Percentiles rank a stretch among this genome's conserved stretches.
phyloP scores from a whole-genome alignment of 2,888 invertebrate genomes.

The Eucera pruinosa region DNA sequence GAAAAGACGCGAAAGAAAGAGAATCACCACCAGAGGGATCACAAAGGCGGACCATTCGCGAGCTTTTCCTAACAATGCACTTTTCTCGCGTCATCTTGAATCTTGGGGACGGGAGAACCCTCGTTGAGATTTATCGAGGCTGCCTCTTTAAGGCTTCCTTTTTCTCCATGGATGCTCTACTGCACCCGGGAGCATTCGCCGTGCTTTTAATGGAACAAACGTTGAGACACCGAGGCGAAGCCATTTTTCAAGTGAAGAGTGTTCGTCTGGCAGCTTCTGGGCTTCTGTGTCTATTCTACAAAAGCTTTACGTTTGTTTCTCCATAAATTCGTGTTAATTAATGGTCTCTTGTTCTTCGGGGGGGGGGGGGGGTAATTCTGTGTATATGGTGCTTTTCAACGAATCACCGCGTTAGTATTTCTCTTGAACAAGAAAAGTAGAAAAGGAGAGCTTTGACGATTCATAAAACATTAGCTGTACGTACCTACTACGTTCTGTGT shows the following conservation, averaged over 20 bases:
- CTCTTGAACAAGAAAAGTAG: not conserved
- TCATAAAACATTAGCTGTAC: no score
- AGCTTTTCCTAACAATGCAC: conserved; percentile 45
- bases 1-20: not conserved
- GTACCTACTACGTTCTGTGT: no score
- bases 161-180: conserved; percentile 55
- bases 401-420: not conserved
- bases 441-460: no score
- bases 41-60: conserved; percentile 13
- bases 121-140: conserved; percentile 67
- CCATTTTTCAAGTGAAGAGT: conserved; percentile 58
- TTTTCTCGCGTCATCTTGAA: conserved; percentile 63
- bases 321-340: conserved; percentile 31
- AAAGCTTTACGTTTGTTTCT: conserved; percentile 8
- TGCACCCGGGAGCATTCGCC: conserved; percentile 60
- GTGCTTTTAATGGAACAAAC: conserved; percentile 71
- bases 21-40: not conserved
- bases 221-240: conserved; percentile 64
- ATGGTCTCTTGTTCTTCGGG: conserved; percentile 8
- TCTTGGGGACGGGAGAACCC: conserved; percentile 43
- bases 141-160: conserved; percentile 64
- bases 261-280: conserved; percentile 56
- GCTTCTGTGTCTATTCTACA: conserved; percentile 47
- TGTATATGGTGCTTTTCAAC: not conserved
- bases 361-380: not conserved